phyloP scores from a whole-genome alignment of 2,113 vertebrate genomes.

The Glaucidium brasilianum region DNA sequence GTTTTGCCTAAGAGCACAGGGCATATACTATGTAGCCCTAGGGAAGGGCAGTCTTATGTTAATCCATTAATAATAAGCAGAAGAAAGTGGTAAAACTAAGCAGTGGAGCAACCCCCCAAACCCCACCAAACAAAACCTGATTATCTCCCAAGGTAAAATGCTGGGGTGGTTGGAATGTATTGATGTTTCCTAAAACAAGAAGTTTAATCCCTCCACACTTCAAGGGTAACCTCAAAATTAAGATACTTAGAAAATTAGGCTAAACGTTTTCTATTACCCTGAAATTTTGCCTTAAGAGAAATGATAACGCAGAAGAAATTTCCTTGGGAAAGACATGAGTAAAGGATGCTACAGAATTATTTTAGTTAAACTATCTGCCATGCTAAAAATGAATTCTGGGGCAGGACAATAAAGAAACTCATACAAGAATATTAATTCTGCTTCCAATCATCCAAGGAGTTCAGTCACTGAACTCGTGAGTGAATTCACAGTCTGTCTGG shows the following conservation, averaged over 20 bases:
- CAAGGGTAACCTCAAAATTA: neutral
- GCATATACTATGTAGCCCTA: neutral
- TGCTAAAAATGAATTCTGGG: slow-evolving; percentile 13
- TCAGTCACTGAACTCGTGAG: neutral
- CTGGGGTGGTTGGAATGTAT: neutral
- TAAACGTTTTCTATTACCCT: neutral
- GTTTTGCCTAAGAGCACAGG: neutral
- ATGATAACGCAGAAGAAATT: neutral
- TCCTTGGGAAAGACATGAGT: neutral
- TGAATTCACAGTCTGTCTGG: neutral
- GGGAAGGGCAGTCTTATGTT: neutral
- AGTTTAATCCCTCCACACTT: neutral
- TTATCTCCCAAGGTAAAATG: neutral
- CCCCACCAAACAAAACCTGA: neutral
- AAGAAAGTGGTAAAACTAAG: neutral
- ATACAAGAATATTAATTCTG: slow-evolving; percentile 12
- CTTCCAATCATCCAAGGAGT: neutral
- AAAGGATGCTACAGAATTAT: neutral
- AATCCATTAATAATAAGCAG: neutral
- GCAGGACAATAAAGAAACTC: neutral
- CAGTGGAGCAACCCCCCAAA: neutral
- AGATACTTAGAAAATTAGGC: neutral
- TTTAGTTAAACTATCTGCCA: neutral
- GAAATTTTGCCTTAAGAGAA: slow-evolving; percentile 18
- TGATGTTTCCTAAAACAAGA: neutral